phyloP scores from a whole-genome alignment of 1,140 invertebrate species.

The Caligus rogercresseyi region DNA sequence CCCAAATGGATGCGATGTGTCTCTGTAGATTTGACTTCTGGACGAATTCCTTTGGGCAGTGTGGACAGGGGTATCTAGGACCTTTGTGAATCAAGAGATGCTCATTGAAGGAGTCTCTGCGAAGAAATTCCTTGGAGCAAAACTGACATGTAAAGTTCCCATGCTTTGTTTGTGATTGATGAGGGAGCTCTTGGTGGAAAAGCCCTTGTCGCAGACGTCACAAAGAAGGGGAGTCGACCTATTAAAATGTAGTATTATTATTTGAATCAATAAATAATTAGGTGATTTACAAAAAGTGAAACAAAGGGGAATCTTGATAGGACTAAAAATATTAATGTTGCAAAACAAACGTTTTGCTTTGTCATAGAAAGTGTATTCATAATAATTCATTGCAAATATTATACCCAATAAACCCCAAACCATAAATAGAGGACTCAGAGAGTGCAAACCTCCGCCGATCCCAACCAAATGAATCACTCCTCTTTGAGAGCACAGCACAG shows the following conservation, averaged over 20 bases:
- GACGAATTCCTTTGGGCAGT: slow-evolving; percentile 37
- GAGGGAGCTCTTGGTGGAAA: background rate
- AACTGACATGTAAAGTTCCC: background rate
- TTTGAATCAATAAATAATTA: too few relatives aligned
- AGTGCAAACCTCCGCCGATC: too few relatives aligned
- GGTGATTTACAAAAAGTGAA: background rate
- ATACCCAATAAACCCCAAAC: too few relatives aligned
- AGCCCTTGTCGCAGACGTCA: background rate
- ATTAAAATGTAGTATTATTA: too few relatives aligned
- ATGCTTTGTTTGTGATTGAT: slow-evolving; percentile 3
- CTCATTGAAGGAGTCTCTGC: slow-evolving; percentile 37
- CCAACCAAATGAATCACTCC: too few relatives aligned
- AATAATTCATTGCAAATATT: too few relatives aligned
- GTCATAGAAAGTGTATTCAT: too few relatives aligned
- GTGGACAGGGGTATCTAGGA: slow-evolving; percentile 35
- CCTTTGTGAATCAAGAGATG: slow-evolving; percentile 37
- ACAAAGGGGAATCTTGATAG: too few relatives aligned
- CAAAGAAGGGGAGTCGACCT: background rate
- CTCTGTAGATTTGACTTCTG: slow-evolving; percentile 37
- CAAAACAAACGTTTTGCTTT: too few relatives aligned
- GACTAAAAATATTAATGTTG: too few relatives aligned
- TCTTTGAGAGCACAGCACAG: too few relatives aligned
- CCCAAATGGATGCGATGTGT: slow-evolving; percentile 36
- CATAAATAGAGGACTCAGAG: too few relatives aligned
- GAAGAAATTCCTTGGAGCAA: slow-evolving; percentile 25